phyloP scores from a whole-genome alignment of 2,888 invertebrate genomes.

The Drymonia ruficornis region DNA sequence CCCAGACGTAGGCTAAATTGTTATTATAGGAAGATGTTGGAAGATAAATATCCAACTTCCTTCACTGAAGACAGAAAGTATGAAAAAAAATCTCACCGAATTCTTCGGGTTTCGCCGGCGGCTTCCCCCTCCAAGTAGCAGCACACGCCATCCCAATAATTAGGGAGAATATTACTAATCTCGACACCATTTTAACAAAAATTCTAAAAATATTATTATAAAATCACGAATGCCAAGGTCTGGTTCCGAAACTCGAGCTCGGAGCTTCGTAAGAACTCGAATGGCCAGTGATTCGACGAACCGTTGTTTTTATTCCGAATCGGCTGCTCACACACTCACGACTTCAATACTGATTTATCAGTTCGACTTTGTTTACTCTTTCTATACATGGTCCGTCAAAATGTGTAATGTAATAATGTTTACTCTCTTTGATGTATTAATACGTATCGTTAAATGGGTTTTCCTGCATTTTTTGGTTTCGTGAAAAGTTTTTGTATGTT shows the following conservation, averaged over 20 bases:
- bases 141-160: conserved; percentile 56
- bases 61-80: no score
- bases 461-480: neutral
- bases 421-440: conserved; percentile 3
- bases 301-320: conserved; percentile 68
- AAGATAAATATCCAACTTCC: no score
- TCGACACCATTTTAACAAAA: conserved; percentile 58
- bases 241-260: conserved; percentile 35
- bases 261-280: conserved; percentile 44
- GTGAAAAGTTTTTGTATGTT: neutral
- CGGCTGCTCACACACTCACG: conserved; percentile 48
- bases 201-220: conserved; percentile 9
- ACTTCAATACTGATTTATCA: conserved; percentile 19
- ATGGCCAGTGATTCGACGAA: conserved; percentile 48
- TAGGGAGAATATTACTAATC: conserved; percentile 54
- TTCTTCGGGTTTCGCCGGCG: conserved; percentile 57
- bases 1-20: no score
- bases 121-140: conserved; percentile 54
- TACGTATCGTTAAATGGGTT: conserved; percentile 9
- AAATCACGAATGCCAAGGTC: conserved; percentile 17
- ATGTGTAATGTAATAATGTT: no score
- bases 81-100: conserved; percentile 55
- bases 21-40: no score
- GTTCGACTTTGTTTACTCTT: neutral
- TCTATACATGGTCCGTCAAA: neutral